A percentile compares a stretch with the other conserved stretches of the same genome.
Conservation (phyloP, 2,113 vertebrate genomes). For the Machaerirhynchus nigripectus region DNA sequence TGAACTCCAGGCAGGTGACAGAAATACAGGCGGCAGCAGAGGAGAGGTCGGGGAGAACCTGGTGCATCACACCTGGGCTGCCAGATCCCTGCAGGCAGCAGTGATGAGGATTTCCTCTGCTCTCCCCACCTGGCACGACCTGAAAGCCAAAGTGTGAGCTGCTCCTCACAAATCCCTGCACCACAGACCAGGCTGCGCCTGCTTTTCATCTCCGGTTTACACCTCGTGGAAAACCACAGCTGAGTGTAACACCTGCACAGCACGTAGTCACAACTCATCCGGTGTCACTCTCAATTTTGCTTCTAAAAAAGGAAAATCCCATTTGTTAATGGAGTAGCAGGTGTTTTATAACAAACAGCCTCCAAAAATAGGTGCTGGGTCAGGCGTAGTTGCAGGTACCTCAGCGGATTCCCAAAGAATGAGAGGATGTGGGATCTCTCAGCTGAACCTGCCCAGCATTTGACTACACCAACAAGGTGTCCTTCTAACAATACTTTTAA, state of each 20-base stretch:
- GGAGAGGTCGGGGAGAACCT: accelerated
- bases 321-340: neutral
- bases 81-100: neutral
- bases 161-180: neutral
- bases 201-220: neutral
- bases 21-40: neutral
- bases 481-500: accelerated
- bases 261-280: neutral
- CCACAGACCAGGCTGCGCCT: neutral
- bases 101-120: neutral
- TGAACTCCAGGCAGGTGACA: neutral
- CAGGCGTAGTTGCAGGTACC: neutral
- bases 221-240: neutral
- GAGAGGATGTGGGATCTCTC: neutral
- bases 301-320: neutral
- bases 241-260: neutral
- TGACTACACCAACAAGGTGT: neutral
- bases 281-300: neutral
- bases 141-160: neutral
- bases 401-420: neutral
- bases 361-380: neutral
- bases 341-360: neutral
- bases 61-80: neutral
- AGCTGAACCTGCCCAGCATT: neutral
- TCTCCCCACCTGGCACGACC: neutral